Base-by-base conservation (phyloP, 2,113 vertebrate species). In the Stercorarius parasiticus region DNA sequence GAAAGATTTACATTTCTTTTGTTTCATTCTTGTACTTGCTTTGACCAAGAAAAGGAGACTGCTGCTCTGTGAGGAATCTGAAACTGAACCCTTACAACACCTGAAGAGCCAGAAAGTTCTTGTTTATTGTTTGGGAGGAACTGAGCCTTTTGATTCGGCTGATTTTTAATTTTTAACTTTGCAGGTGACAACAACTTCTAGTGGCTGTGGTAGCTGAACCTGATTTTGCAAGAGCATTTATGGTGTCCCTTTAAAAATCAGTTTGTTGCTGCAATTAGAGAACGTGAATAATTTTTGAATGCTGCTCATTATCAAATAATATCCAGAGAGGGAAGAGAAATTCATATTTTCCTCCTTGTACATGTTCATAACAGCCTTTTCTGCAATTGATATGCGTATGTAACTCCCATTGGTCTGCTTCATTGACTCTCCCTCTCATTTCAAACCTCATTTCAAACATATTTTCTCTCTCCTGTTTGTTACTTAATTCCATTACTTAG, bases 1-100 rank as follows among this genome's bases (percentile, higher is more conserved):
- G 78, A 56, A 81, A 92, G 38, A 70, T 56, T 78, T 92, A 27
- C 42, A 20, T 90, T 96, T 93, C 74, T 96, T 97, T 95, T 88
- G 70, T 91, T 97, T 55, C 32, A 52, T 90, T 87, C 80, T 76
- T 80, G 70, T 82, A 27, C 50, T 93, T 92, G 87, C 59, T 86
- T 56, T 94, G 79, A 95, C 47, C 32, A 67, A 77, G 43, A 50
- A 87, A 58, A 88, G 59, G 62, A 79, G 22, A 36, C 52, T 82
- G 74, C 76, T 91, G 25, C 66, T 90, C 90, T 91, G 45, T 43
- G 29, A 70, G 64, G 71, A 88, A 73, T 62, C 34, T 67, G 45
- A 84, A 96, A 67, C 43, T 9, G 11, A 82, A 30, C 19, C 22
- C 36, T 76, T 74, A n/a, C 5, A 86, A 73, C n/a, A 66, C 61